phyloP scores from a whole-genome alignment of 2,888 invertebrate species.

The Minunthozetes semirufus region DNA sequence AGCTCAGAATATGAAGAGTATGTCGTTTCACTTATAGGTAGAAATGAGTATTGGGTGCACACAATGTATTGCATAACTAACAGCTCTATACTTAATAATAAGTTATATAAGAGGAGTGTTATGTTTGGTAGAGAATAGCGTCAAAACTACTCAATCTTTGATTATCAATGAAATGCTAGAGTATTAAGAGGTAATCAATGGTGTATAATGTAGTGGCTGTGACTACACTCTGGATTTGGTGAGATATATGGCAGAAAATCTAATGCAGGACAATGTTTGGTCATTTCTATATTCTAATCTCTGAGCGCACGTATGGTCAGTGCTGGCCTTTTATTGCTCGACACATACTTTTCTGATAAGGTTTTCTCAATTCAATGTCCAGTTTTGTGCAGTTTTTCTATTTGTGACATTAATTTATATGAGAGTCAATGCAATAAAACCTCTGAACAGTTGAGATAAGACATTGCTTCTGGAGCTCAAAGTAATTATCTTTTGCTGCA shows the following conservation, averaged over 20 bases:
- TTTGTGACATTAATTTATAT: slow-evolving; percentile 31
- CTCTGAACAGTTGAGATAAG: slow-evolving; percentile 33
- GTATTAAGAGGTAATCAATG: slow-evolving; percentile 33
- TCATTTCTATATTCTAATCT: slow-evolving; percentile 29
- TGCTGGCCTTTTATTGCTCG: slow-evolving; percentile 24
- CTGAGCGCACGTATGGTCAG: slow-evolving; percentile 24
- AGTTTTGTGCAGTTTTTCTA: slow-evolving; percentile 16
- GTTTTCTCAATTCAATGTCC: slow-evolving; percentile 30
- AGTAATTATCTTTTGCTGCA: slow-evolving; percentile 30
- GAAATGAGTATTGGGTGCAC: background rate
- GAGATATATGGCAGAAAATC: slow-evolving; percentile 16
- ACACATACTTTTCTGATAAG: slow-evolving; percentile 29
- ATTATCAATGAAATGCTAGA: slow-evolving; percentile 27
- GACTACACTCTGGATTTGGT: slow-evolving; percentile 7
- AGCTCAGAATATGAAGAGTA: background rate
- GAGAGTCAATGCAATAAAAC: slow-evolving; percentile 31
- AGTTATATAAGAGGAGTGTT: slow-evolving; percentile 1
- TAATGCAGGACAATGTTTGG: slow-evolving; percentile 26
- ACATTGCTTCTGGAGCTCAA: slow-evolving; percentile 21
- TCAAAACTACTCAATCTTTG: slow-evolving; percentile 26
- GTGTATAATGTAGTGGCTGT: slow-evolving; percentile 27
- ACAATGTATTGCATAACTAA: background rate
- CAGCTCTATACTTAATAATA: background rate
- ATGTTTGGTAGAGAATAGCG: background rate
- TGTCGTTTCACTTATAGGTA: background rate